A percentile compares a stretch with the other conserved stretches of the same genome.
Evolutionary conservation across 2,113 vertebrate species (phyloP).

Genomic region (cattle (Bos taurus)): DNA sequence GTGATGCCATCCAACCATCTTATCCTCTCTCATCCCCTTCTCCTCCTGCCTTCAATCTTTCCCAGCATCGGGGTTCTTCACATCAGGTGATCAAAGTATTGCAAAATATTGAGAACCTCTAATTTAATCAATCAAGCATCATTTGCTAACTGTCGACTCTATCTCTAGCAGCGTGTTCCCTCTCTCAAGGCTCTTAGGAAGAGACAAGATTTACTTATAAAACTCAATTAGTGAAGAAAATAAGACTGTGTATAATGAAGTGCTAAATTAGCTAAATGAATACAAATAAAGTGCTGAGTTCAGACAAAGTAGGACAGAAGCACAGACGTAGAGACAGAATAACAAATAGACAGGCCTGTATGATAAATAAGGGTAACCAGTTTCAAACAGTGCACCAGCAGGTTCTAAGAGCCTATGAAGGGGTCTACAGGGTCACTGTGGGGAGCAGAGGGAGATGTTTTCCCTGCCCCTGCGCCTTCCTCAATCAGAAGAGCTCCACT

Average conservation of each 20-base stretch:
- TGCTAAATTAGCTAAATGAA: constrained; percentile 36
- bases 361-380: neutral
- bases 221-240: constrained; percentile 29
- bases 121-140: neutral
- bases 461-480: neutral
- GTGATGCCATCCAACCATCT: neutral
- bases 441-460: neutral
- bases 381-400: neutral
- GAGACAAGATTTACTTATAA: constrained; percentile 27
- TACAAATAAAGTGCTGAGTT: constrained; percentile 37
- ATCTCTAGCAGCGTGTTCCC: neutral
- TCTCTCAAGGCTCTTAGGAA: neutral
- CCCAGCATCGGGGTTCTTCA: neutral
- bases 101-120: neutral
- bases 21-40: neutral
- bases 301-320: constrained; percentile 6
- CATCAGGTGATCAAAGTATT: neutral
- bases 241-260: constrained; percentile 28
- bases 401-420: neutral
- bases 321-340: neutral
- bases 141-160: neutral
- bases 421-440: neutral
- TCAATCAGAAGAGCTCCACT: neutral
- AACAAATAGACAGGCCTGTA: neutral
- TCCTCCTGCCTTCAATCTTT: neutral